A percentile compares a stretch with the other conserved stretches of the same genome.
Conservation (phyloP, 2,113 vertebrate species). For the Nesogale talazaci region DNA sequence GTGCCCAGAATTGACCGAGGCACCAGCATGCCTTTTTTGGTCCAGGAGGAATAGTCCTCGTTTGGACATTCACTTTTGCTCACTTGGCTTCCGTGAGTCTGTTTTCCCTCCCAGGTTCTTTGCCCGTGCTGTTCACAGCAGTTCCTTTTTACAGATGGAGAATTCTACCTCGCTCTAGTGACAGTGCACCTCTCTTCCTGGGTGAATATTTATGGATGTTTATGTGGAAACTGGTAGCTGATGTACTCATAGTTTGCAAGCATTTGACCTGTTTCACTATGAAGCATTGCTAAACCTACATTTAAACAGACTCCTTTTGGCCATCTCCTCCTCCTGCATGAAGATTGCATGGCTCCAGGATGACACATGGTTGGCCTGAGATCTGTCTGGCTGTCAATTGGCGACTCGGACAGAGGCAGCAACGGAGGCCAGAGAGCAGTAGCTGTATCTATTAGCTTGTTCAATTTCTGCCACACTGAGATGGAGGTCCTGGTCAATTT, state of each 20-base stretch:
- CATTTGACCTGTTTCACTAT: too few relatives aligned
- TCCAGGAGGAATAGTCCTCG: not conserved
- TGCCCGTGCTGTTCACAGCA: not conserved
- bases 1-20: not conserved
- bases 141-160: conserved; percentile 1
- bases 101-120: not conserved
- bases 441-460: not conserved
- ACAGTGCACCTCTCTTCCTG: not conserved
- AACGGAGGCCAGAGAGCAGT: not conserved
- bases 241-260: not conserved
- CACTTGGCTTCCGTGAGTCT: not conserved
- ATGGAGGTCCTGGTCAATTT: not conserved
- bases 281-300: too few relatives aligned
- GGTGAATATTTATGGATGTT: not conserved
- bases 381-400: not conserved
- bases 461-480: rapidly evolving
- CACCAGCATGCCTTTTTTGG: not conserved
- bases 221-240: not conserved
- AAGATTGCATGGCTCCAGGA: not conserved
- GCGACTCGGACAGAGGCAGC: not conserved
- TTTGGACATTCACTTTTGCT: not conserved
- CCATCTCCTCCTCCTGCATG: not conserved
- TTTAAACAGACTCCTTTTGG: not conserved
- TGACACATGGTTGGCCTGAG: rapidly evolving
- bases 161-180: not conserved